phyloP scores from a whole-genome alignment of 2,888 invertebrate genomes.

The Salticus scenicus region DNA sequence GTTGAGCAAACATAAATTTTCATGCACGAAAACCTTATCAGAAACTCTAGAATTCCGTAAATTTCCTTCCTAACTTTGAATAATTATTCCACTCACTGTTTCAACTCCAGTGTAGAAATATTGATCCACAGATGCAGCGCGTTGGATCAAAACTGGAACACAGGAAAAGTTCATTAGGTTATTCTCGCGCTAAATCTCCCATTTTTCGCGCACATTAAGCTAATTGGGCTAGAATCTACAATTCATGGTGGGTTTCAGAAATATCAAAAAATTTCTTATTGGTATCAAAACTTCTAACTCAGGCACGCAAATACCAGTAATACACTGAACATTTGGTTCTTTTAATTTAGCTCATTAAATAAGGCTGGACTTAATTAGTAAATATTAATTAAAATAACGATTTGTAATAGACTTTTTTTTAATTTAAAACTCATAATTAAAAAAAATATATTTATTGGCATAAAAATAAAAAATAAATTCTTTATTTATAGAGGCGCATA shows the following conservation, averaged over 20 bases:
- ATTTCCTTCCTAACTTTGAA: constrained; percentile 17
- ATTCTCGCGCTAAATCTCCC: constrained; percentile 17
- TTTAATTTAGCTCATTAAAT: too few relatives aligned
- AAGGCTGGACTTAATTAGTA: too few relatives aligned
- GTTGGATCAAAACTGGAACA: background rate
- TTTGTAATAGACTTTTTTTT: too few relatives aligned
- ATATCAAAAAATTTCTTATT: background rate
- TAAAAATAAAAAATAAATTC: too few relatives aligned
- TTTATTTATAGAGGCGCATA: too few relatives aligned
- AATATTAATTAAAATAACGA: too few relatives aligned
- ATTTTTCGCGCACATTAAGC: constrained; percentile 9
- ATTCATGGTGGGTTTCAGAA: background rate
- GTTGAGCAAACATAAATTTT: constrained; percentile 17
- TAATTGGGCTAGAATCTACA: constrained; percentile 9
- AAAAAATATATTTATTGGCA: too few relatives aligned
- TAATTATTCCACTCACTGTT: constrained; percentile 19
- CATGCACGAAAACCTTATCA: constrained; percentile 19
- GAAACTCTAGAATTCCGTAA: constrained; percentile 19
- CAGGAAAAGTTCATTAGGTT: constrained; percentile 17
- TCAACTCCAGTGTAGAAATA: constrained; percentile 15
- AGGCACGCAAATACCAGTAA: background rate
- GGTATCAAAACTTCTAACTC: background rate
- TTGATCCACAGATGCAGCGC: constrained; percentile 16
- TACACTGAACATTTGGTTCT: background rate
- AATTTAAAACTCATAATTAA: too few relatives aligned